Conservation (phyloP, 2,888 invertebrate species). For the Lycia hirtaria region DNA sequence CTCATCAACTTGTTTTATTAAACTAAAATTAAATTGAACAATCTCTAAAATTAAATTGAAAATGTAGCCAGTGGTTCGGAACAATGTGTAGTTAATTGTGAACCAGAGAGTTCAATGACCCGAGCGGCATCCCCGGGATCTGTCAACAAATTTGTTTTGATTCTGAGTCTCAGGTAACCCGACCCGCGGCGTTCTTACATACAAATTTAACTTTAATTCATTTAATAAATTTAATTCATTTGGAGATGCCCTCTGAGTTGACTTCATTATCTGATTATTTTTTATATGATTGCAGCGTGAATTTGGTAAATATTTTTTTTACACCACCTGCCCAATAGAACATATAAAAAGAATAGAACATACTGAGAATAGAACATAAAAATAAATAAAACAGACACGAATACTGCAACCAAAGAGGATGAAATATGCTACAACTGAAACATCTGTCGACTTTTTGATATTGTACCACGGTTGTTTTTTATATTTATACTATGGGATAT, state of each 20-base stretch:
- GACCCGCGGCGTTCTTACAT: neutral
- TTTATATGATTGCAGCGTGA: neutral
- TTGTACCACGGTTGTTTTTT: too few species aligned
- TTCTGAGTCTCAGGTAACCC: neutral
- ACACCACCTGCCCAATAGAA: too few species aligned
- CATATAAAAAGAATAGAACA: too few species aligned
- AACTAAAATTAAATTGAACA: slow-evolving; percentile 1
- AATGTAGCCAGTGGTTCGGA: slow-evolving; percentile 3
- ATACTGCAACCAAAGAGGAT: too few species aligned
- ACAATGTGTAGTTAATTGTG: slow-evolving; percentile 8
- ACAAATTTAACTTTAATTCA: slow-evolving; percentile 4
- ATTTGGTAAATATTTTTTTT: neutral
- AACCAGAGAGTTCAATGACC: slow-evolving; percentile 12
- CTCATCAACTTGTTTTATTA: neutral
- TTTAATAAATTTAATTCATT: too few species aligned
- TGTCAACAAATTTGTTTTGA: slow-evolving; percentile 17
- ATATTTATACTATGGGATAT: too few species aligned
- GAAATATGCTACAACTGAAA: too few species aligned
- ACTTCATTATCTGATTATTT: slow-evolving; percentile 1
- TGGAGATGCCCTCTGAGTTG: slow-evolving; percentile 6
- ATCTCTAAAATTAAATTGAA: slow-evolving; percentile 5
- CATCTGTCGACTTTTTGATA: too few species aligned
- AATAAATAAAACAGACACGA: too few species aligned
- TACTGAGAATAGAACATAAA: too few species aligned
- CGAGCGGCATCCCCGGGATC: neutral